Conservation (phyloP, 2,797 vertebrate species). For the Rhinatrema bivittatum region DNA sequence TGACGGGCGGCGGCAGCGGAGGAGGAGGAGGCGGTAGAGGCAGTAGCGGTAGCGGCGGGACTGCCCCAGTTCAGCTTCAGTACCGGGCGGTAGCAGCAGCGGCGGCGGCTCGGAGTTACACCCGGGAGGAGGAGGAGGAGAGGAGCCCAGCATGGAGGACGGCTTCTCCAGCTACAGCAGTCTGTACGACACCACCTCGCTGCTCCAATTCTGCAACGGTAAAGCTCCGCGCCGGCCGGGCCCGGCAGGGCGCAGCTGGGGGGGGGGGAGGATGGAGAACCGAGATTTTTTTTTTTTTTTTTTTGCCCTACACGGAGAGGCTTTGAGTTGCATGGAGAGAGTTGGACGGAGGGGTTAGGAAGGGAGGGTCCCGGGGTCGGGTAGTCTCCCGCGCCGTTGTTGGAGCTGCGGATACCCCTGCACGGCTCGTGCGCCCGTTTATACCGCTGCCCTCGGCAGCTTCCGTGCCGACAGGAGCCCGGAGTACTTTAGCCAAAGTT, state of each 20-base stretch:
- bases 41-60: constrained; percentile 27
- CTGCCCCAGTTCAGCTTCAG: constrained; percentile 50
- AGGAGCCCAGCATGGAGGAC: constrained; percentile 85
- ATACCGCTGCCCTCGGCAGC: no score
- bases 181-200: constrained; percentile 93
- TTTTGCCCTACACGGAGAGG: no score
- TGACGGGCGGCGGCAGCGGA: constrained; percentile 63
- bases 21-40: neutral
- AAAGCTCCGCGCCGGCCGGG: constrained; percentile 24
- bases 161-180: constrained; percentile 92
- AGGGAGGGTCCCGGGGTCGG: no score
- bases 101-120: constrained; percentile 3
- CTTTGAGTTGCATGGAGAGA: no score
- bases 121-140: constrained; percentile 29
- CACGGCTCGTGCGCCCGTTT: no score
- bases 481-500: no score
- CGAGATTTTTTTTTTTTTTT: neutral
- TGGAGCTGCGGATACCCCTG: no score
- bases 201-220: constrained; percentile 97
- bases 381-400: no score
- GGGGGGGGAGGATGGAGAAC: constrained; percentile 8
- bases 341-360: no score
- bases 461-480: no score
- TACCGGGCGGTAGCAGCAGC: constrained; percentile 24
- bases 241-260: neutral